A percentile compares a stretch with the other conserved stretches of the same genome.
Conservation (phyloP, 2,113 vertebrate genomes). For the Pedetes capensis region DNA sequence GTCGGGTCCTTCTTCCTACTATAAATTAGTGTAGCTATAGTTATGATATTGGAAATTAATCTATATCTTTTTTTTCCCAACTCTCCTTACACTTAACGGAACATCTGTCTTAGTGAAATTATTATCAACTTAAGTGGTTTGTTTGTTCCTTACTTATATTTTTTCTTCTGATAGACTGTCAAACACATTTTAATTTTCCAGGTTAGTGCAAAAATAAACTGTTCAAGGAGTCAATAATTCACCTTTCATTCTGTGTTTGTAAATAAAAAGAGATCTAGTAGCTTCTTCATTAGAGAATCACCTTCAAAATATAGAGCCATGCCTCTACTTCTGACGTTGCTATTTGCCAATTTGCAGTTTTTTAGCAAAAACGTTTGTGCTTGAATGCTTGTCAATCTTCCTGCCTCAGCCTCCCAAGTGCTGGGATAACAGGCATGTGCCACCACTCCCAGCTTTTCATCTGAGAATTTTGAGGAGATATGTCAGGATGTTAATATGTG, state of each 20-base stretch:
- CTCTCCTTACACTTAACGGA: rapidly evolving
- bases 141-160: not conserved
- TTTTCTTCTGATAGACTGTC: not conserved
- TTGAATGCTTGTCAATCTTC: no score
- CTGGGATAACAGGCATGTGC: no score
- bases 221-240: not conserved
- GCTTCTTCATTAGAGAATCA: not conserved
- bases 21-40: not conserved
- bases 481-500: not conserved
- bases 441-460: no score
- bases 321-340: no score
- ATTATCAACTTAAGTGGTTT: not conserved
- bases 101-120: not conserved
- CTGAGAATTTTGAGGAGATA: not conserved
- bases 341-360: not conserved
- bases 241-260: no score
- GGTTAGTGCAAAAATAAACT: not conserved
- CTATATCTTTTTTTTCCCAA: no score
- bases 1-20: no score
- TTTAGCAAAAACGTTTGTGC: no score
- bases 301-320: not conserved
- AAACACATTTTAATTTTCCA: not conserved
- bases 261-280: not conserved
- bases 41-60: not conserved
- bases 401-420: no score